Percentiles rank a stretch among this genome's conserved stretches.
phyloP scores from a whole-genome alignment of 2,888 invertebrate genomes.

The Seira musarum region DNA sequence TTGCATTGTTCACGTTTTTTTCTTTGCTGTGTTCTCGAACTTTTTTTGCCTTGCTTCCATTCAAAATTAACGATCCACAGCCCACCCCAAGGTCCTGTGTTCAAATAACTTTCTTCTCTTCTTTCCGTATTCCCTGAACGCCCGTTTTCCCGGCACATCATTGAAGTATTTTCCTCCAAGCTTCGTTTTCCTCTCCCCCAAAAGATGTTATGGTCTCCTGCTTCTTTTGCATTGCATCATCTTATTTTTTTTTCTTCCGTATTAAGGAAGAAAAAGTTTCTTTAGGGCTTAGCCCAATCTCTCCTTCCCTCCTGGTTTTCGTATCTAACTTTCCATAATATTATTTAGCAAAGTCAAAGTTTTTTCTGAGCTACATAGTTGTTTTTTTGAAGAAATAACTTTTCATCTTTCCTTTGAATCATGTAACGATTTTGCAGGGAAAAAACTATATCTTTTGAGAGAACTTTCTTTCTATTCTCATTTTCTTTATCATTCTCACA shows the following conservation, averaged over 20 bases:
- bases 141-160: slow-evolving; percentile 45
- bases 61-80: slow-evolving; percentile 58
- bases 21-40: too few species aligned
- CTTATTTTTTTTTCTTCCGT: background rate
- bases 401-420: slow-evolving; percentile 36
- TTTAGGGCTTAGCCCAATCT: background rate
- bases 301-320: too few species aligned
- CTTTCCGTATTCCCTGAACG: slow-evolving; percentile 45
- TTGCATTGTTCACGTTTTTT: too few species aligned
- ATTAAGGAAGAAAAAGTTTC: slow-evolving; percentile 24
- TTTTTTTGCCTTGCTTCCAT: slow-evolving; percentile 30
- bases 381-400: slow-evolving; percentile 16
- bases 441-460: background rate
- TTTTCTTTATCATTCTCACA: too few species aligned
- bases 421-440: slow-evolving; percentile 20
- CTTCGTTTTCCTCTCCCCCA: too few species aligned
- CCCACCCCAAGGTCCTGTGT: slow-evolving; percentile 51
- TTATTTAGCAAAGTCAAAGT: background rate
- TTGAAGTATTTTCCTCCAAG: background rate
- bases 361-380: background rate
- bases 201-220: background rate
- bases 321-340: too few species aligned
- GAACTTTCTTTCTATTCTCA: too few species aligned
- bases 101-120: slow-evolving; percentile 41
- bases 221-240: slow-evolving; percentile 2